Evolutionary conservation across 2,797 vertebrate species (phyloP), one percentile per base, ranked within the genome.

Genomic region (Yasuhikotakia modesta): DNA sequence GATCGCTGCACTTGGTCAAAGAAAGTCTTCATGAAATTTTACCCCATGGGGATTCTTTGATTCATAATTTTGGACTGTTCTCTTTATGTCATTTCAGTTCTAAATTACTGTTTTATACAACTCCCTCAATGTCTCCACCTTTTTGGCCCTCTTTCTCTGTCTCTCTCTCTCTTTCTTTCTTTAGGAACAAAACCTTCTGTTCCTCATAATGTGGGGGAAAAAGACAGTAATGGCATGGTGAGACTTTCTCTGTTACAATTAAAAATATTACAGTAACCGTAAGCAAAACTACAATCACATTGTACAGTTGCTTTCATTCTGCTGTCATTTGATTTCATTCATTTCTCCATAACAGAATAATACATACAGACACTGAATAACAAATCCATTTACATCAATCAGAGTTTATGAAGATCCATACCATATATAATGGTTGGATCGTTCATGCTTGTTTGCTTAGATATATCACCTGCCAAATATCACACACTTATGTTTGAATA

Each of bases 191-290:
- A 93, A 82, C 80, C 90, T 4, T 78, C 79, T 1, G 84, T 85
- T 78, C 75, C 77, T 12, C 64, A 88, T 70, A 86, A 89, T 68
- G 89, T 89, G 73, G 57, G 87, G 80, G 90, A 93, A 70, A 93
- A 91, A 87, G 86, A 90, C 53, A 87, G 76, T 84, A 90, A 90
- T 88, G 84, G 87, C 87, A 87, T 84, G 90, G 93, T 94, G 85
- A 90, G 92, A 84, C 10, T 55, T 70, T 60, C 12, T 30, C 17
- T 32, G 35, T 67, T 8, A 8, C 35, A 39, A 39, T 39, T 39
- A 39, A 8, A 39, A 39, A 39, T 39, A 39, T 39, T n/a, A n/a
- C n/a, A 39, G 45, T n/a, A 53, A 48, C 48, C 11, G 21, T 10
- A 7, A 58, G 14, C 1, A 63, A 63, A 73, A 21, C 39, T 19